Conservation (phyloP, 2,888 invertebrate genomes). For the Poecilus cupreus region DNA sequence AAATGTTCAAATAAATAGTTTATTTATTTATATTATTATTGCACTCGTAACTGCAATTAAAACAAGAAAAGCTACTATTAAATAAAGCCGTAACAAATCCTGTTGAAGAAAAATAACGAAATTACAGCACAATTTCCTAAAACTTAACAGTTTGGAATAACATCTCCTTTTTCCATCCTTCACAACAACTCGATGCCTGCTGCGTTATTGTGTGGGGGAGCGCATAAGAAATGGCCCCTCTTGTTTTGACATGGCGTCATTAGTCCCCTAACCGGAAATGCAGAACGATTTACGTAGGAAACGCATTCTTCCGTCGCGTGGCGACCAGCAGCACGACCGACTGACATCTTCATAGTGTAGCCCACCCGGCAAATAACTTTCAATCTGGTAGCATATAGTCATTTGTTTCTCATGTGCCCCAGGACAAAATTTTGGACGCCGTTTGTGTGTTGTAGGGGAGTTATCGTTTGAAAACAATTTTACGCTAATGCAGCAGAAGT, state of each 20-base stretch:
- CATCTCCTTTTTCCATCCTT: neutral
- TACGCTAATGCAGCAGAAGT: neutral
- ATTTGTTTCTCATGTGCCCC: neutral
- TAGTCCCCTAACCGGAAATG: constrained; percentile 48
- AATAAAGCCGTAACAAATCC: neutral
- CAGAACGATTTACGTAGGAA: constrained; percentile 18
- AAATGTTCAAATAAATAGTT: no score
- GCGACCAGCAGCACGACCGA: neutral
- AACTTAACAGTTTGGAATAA: constrained; percentile 12
- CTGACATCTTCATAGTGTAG: neutral
- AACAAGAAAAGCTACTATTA: no score
- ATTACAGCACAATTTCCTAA: neutral
- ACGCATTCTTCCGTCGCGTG: constrained; percentile 9
- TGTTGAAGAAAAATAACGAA: neutral
- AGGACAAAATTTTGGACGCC: neutral
- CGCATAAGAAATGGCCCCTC: constrained; percentile 55
- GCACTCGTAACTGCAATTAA: no score
- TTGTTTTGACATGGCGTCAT: constrained; percentile 63
- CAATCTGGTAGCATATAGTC: neutral
- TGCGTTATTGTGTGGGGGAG: neutral
- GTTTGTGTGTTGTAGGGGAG: neutral
- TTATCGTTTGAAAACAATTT: neutral
- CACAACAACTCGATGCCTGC: neutral
- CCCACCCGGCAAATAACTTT: neutral
- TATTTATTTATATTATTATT: no score